Conservation (phyloP, 2,113 vertebrate genomes). For the Pluvianellus socialis region DNA sequence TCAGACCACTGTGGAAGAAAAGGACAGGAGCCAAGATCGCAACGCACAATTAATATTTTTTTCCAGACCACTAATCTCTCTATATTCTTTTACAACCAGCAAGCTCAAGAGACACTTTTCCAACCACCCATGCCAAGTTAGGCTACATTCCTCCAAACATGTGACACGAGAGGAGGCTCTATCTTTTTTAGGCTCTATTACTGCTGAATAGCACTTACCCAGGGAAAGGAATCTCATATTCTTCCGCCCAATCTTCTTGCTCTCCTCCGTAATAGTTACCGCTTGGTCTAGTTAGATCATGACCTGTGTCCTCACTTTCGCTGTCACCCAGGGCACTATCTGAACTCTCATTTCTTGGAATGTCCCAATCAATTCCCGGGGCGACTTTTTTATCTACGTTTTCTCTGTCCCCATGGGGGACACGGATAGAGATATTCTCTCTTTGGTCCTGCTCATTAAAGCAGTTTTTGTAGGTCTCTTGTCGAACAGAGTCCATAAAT, state of each 20-base stretch:
- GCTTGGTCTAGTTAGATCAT: constrained; percentile 73
- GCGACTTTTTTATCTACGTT: constrained; percentile 80
- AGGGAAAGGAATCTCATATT: constrained; percentile 91
- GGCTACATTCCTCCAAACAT: background rate
- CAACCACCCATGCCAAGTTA: background rate
- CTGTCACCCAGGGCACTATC: constrained; percentile 98
- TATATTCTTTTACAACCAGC: background rate
- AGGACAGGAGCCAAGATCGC: background rate
- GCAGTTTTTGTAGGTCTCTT: constrained; percentile 82
- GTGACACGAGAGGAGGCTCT: background rate
- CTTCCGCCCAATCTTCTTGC: constrained; percentile 93
- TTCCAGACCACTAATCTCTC: background rate
- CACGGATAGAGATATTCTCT: constrained; percentile 76
- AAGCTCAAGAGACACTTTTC: constrained; percentile 16
- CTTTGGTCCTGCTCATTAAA: constrained; percentile 86
- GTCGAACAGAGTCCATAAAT: constrained; percentile 74
- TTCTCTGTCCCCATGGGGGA: constrained; percentile 82
- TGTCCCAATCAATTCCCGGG: constrained; percentile 90
- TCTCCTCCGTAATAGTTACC: constrained; percentile 78
- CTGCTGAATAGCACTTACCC: constrained; percentile 77
- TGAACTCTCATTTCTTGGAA: constrained; percentile 98
- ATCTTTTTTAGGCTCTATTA: background rate
- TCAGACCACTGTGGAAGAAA: background rate
- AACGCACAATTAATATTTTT: background rate
- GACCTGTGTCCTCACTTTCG: constrained; percentile 89